Conservation (phyloP, 2,888 invertebrate species). For the Margaritifera margaritifera region DNA sequence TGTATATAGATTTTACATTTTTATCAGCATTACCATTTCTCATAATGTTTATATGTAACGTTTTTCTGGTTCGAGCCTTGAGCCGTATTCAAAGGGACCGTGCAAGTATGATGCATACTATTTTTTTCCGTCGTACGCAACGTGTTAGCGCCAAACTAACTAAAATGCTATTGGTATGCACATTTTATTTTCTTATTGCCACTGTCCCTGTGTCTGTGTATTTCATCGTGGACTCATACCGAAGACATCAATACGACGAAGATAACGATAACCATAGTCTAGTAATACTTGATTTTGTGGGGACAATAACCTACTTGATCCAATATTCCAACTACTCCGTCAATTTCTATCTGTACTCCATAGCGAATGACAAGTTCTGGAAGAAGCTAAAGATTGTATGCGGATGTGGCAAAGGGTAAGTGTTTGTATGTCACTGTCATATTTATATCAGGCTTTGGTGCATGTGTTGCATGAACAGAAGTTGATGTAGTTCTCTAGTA, state of each 20-base stretch:
- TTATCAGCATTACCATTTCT: slow-evolving; percentile 37
- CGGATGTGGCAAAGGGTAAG: slow-evolving; percentile 31
- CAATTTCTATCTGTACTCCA: slow-evolving; percentile 49
- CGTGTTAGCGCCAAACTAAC: slow-evolving; percentile 39
- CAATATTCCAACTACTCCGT: slow-evolving; percentile 44
- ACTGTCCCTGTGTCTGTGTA: slow-evolving; percentile 44
- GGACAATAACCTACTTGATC: slow-evolving; percentile 38
- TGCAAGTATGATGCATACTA: slow-evolving; percentile 23
- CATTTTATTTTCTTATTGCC: slow-evolving; percentile 40
- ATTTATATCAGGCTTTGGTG: slow-evolving; percentile 12
- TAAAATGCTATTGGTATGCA: slow-evolving; percentile 41
- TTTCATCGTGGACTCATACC: slow-evolving; percentile 46
- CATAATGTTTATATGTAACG: slow-evolving; percentile 40
- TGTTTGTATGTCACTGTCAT: neutral
- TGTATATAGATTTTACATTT: slow-evolving; percentile 42
- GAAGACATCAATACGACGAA: slow-evolving; percentile 16
- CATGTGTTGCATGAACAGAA: no score
- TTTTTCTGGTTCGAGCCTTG: slow-evolving; percentile 27
- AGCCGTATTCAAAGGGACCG: slow-evolving; percentile 19
- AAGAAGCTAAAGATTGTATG: slow-evolving; percentile 26
- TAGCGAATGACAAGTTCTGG: slow-evolving; percentile 36
- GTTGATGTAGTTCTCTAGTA: no score
- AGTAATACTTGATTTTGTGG: slow-evolving; percentile 31
- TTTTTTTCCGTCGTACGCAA: slow-evolving; percentile 11
- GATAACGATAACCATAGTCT: slow-evolving; percentile 2